A percentile compares a stretch with the other conserved stretches of the same genome.
These are phyloP conservation scores for Cryptotermes secundus DNA, from an alignment of 1,140 invertebrate genomes.

Conservation along the genomic window DNA sequence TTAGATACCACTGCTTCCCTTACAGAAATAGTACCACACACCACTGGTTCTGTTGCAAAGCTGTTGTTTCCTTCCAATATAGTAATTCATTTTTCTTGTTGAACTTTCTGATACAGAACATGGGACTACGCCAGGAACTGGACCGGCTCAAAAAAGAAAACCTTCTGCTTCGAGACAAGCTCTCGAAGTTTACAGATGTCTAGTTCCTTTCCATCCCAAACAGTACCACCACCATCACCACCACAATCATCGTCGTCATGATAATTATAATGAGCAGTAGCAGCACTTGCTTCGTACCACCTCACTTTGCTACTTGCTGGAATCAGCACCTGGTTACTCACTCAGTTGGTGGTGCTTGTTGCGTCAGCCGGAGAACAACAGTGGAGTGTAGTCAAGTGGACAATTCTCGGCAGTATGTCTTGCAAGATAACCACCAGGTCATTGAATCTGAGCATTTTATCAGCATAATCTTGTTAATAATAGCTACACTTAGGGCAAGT, in stretches of 20 bases:
- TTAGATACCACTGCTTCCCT: no score
- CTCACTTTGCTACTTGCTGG: neutral
- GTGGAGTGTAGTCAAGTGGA: neutral
- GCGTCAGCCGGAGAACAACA: neutral
- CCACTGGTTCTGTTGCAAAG: no score
- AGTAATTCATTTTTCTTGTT: no score
- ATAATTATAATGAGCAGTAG: neutral
- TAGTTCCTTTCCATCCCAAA: slow-evolving; percentile 46
- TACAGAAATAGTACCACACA: no score
- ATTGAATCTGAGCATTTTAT: no score
- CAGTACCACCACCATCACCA: neutral
- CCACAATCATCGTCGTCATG: neutral
- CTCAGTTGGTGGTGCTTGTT: neutral
- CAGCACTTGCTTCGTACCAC: neutral
- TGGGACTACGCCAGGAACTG: slow-evolving; percentile 80
- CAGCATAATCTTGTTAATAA: no score
- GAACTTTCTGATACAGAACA: slow-evolving; percentile 60
- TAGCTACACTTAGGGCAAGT: no score
- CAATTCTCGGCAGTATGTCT: no score
- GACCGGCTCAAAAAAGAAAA: slow-evolving; percentile 91
- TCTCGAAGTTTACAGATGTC: slow-evolving; percentile 82
- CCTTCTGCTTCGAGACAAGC: slow-evolving; percentile 77
- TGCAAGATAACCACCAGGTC: no score
- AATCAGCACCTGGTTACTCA: neutral
- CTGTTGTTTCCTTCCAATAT: no score